Evolutionary conservation across 2,888 invertebrate genomes (phyloP).

Genomic region (Phymatocera aterrima): DNA sequence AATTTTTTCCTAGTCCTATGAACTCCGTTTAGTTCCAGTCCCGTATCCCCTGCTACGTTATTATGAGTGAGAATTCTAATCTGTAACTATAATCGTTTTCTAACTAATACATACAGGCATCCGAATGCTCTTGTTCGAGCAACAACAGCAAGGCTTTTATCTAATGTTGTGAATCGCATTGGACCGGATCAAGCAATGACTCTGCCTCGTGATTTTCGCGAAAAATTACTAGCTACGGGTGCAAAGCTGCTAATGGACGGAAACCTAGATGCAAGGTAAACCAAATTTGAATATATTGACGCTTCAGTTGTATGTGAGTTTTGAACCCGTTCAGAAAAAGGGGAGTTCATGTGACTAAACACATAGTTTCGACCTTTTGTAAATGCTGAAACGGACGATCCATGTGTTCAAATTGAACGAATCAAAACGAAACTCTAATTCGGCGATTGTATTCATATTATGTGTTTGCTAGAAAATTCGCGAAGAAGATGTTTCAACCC

Average conservation of each 20-base stretch:
- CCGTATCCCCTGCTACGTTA: not conserved
- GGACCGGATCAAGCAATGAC: constrained; percentile 85
- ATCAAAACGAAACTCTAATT: not conserved
- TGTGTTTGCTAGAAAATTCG: constrained; percentile 78
- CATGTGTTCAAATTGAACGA: not conserved
- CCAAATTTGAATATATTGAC: not conserved
- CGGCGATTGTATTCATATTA: constrained; percentile 35
- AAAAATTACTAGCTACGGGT: constrained; percentile 86
- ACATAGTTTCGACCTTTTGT: not conserved
- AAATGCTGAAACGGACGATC: not conserved
- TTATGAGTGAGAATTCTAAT: not conserved
- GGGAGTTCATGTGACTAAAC: not conserved
- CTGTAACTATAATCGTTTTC: not conserved
- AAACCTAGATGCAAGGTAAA: constrained; percentile 88
- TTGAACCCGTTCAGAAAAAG: too few species aligned
- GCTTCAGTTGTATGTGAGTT: not conserved
- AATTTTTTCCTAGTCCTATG: not conserved
- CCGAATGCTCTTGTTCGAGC: constrained; percentile 93
- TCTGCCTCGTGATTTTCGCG: constrained; percentile 86
- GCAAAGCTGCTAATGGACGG: constrained; percentile 92
- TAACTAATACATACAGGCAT: constrained; percentile 77
- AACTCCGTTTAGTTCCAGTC: not conserved
- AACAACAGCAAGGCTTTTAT: constrained; percentile 87
- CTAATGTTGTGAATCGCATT: constrained; percentile 83
- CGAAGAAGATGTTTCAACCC: constrained; percentile 85